Evolutionary conservation across 2,113 vertebrate species (phyloP).

Genomic region (Protobothrops mucrosquamatus): DNA sequence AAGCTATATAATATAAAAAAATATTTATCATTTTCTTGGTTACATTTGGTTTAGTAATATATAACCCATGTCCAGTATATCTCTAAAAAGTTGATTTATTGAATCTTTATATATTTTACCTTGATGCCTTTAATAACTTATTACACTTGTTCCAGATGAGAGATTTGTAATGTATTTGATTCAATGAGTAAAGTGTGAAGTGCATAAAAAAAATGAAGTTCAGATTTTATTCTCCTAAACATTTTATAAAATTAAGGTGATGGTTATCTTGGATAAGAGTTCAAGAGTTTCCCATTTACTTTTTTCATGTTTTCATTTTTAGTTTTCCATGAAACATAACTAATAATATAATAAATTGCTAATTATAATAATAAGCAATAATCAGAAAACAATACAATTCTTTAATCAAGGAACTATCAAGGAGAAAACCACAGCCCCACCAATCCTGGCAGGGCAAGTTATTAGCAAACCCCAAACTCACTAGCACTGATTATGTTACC

Average conservation of each 20-base stretch:
- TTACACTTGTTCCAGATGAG: not conserved
- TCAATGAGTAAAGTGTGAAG: not conserved
- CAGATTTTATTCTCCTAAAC: not conserved
- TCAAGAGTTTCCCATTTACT: not conserved
- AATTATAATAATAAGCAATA: not conserved
- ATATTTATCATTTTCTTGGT: not conserved
- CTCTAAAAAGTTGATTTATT: not conserved
- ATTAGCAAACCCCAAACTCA: not conserved
- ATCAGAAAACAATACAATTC: not conserved
- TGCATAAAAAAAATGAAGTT: not conserved
- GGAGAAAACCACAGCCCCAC: not conserved
- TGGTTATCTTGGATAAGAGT: not conserved
- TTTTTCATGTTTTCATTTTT: not conserved
- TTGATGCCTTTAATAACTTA: not conserved
- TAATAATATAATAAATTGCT: not conserved
- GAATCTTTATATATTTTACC: not conserved
- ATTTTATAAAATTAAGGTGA: not conserved
- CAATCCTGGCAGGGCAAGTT: not conserved
- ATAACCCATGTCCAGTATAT: not conserved
- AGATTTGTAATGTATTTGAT: not conserved
- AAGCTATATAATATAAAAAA: not conserved
- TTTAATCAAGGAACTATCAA: not conserved
- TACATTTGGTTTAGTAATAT: not conserved
- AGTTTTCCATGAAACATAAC: not conserved
- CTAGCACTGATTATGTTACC: not conserved